These are phyloP conservation scores for Agrochola lota DNA, from an alignment of 2,888 invertebrate genomes.

Conservation along the genomic window DNA sequence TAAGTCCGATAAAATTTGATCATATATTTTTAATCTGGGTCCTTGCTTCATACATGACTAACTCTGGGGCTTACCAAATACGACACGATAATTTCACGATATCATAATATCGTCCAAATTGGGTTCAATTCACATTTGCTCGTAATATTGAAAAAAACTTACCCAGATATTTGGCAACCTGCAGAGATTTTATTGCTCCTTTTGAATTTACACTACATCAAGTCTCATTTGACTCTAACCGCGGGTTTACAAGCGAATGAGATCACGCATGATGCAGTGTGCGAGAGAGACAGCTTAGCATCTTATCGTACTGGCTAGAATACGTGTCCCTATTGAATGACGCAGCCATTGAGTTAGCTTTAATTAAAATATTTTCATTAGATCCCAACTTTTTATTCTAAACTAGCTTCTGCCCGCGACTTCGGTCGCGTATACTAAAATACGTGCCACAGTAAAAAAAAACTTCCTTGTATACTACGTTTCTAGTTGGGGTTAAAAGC, in stretches of 20 bases:
- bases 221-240: conserved; percentile 35
- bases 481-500: not conserved
- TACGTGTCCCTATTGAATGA: not conserved
- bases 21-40: not conserved
- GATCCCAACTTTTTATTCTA: not conserved
- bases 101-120: not conserved
- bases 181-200: conserved; percentile 8
- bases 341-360: not conserved
- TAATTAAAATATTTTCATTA: not conserved
- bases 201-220: conserved; percentile 27
- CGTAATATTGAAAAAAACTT: conserved; percentile 6
- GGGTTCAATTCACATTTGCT: not conserved
- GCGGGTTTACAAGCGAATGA: conserved; percentile 50
- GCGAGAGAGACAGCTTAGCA: conserved; percentile 40
- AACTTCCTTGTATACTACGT: no score
- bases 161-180: conserved; percentile 22
- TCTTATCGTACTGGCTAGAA: conserved; percentile 16
- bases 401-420: not conserved
- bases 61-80: not conserved
- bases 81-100: not conserved
- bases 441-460: no score
- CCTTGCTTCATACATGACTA: conserved; percentile 1
- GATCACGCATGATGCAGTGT: conserved; percentile 43
- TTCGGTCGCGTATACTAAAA: not conserved
- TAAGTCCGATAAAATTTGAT: not conserved